Conservation (phyloP, 2,797 vertebrate species). For the Diceros bicornis region DNA sequence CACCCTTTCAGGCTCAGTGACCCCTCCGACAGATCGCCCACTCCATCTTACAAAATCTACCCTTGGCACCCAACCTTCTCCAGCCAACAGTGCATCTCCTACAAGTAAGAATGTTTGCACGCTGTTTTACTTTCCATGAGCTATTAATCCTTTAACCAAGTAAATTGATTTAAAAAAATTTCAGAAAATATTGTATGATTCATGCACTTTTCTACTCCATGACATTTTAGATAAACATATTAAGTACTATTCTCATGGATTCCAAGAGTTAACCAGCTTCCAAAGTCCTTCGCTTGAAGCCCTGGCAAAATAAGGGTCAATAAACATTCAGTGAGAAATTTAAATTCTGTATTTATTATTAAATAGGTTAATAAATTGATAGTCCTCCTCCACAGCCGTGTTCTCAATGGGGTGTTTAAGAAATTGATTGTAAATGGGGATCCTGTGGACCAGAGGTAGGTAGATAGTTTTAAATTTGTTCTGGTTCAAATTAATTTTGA, state of each 20-base stretch:
- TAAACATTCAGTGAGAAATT: slow-evolving; percentile 54
- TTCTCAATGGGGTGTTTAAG: slow-evolving; percentile 43
- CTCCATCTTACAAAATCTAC: not conserved
- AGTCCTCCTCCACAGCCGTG: not conserved
- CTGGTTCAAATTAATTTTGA: slow-evolving; percentile 61
- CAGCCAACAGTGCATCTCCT: not conserved
- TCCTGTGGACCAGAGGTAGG: not conserved
- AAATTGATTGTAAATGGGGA: not conserved
- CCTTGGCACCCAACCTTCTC: not conserved
- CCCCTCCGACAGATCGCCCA: not conserved
- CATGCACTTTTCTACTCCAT: not conserved
- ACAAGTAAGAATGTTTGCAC: slow-evolving; percentile 57
- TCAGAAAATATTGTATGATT: not conserved
- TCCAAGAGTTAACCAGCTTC: slow-evolving; percentile 36
- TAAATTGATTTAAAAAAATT: not conserved
- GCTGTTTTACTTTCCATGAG: slow-evolving; percentile 27
- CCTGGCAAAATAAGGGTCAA: not conserved
- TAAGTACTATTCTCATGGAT: not conserved
- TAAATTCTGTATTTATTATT: slow-evolving; percentile 63
- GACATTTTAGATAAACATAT: slow-evolving; percentile 22
- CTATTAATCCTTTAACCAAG: slow-evolving; percentile 45
- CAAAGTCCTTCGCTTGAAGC: slow-evolving; percentile 22
- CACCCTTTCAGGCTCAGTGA: slow-evolving; percentile 32
- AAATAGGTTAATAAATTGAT: slow-evolving; percentile 46
- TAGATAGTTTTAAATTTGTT: slow-evolving; percentile 53